Evolutionary conservation across 2,888 invertebrate genomes (phyloP), one percentile per base, ranked within the genome.

Genomic region (Reticulitermes lucifugus): DNA sequence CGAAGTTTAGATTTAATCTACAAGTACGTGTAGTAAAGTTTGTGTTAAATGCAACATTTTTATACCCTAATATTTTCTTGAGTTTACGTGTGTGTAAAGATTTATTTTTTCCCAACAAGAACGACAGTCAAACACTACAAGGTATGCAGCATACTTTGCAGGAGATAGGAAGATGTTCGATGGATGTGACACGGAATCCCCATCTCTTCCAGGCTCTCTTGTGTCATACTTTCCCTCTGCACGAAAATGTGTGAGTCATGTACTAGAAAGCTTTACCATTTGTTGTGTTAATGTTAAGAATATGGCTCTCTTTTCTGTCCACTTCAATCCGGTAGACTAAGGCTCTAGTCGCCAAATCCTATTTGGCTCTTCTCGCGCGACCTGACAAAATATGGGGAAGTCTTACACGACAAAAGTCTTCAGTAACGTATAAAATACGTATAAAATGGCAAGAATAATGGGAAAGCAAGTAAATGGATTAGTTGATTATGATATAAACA

Each of bases 231-330:
- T 46, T 46, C 46, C 46, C 59, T 43, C 35, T 70, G 41, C 22
- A 25, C 35, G 70, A 86, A 87, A 90, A 91, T 90, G 91, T 90
- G 90, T 89, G 90, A 91, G 90, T 89, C 91, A 89, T 91, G 91
- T 91, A 89, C 89, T 88, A 89, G 60, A 89, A 89, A 90, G 90
- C 89, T 90, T 90, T 90, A 89, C 90, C 90, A 90, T 91, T 90
- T 90, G 90, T 89, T 88, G 88, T 88, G 89, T 89, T 91, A 91
- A 91, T 90, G 91, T 90, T 83, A 80, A 83, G 85, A 80, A 85
- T 85, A 85, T 85, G 85, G 85, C 35, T 59, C 25, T 82, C 81
- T 75, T 55, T 59, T 73, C 55, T 59, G 85, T 85, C 85, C 85
- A 82, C 82, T 82, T 75, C 81, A 82, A 85, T 85, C 85, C 82